Evolutionary conservation across 2,113 vertebrate species (phyloP), one percentile per base, ranked within the genome.

Genomic region (Verasper variegatus): DNA sequence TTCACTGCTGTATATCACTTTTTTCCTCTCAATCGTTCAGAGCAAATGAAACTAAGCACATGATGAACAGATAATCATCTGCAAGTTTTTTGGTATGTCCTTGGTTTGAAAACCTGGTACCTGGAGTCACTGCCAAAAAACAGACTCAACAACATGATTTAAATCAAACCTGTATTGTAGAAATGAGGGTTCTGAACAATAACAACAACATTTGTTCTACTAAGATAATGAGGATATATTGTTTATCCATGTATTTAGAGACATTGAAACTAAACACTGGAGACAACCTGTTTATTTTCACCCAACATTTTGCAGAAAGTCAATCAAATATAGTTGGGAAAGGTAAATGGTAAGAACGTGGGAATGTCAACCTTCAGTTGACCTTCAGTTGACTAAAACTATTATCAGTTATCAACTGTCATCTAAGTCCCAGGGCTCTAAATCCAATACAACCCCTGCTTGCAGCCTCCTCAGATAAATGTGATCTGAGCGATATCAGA

Each of bases 401-500:
- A 15, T 59, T 0, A 51, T 24, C 15, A 74, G n/a, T 8, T 56
- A 12, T 17, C 15, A 51, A 6, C 49, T 45, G 42, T 18, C 14
- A 56, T 9, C 35, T 9, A 65, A 59, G 15, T 59, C 42, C 12
- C 20, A 42, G 51, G 20, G 17, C 27, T 66, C 18, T 24, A 21
- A 70, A 56, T 40, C 14, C 21, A 63, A 51, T 40, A 14, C 21
- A 63, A 51, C 35, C 35, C 66, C 59, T 17, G 60, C 65, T 70
- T 56, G 40, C n/a, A 26, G 14, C 4, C 26, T 63, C 3, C 23
- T 45, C 42, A 45, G 42, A 45, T 15, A 45, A 3, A 45, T 58
- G 61, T 68, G n/a, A 60, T 54, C 47, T 35, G 69, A 61, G 55
- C 6, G 21, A 68, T 49, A 58, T 80, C 65, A 70, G 40, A 52